Conservation (phyloP, 37 sponge, comb jelly and placozoan genomes). For the Geodia barretti region DNA sequence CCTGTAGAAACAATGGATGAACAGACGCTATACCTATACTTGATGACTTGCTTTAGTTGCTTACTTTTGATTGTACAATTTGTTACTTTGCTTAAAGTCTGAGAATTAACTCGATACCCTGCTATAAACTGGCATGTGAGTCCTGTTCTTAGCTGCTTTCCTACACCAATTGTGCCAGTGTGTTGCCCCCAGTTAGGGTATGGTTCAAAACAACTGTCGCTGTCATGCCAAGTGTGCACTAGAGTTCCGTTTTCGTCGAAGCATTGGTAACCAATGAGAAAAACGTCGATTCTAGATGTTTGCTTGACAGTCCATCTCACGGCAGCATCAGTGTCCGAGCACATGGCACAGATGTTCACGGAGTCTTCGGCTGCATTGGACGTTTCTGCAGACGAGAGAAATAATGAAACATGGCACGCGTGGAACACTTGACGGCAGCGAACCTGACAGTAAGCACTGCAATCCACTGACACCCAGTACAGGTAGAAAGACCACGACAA, state of each 20-base stretch:
- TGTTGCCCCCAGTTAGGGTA: not conserved
- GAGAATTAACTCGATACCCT: not conserved
- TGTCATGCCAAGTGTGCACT: too few relatives aligned
- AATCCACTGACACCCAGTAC: too few relatives aligned
- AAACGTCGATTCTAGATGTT: too few relatives aligned
- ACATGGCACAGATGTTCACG: not conserved
- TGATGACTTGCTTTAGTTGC: not conserved
- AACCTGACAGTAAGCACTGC: too few relatives aligned
- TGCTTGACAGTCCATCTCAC: not conserved
- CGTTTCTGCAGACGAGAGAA: too few relatives aligned
- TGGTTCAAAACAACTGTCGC: not conserved
- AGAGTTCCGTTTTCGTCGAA: too few relatives aligned
- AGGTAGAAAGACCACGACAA: too few relatives aligned
- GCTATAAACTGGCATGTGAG: not conserved
- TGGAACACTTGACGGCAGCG: too few relatives aligned
- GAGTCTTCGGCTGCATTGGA: too few relatives aligned
- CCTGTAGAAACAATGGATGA: not conserved
- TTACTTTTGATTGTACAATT: not conserved
- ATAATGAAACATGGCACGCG: too few relatives aligned
- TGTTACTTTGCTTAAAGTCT: not conserved
- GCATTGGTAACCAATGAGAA: too few relatives aligned
- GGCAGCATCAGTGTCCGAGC: not conserved
- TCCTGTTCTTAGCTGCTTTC: not conserved
- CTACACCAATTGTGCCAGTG: not conserved
- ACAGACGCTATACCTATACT: too few relatives aligned